Evolutionary conservation across 2,113 vertebrate species (phyloP), one percentile per base, ranked within the genome.

Genomic region (Phalacrocorax carbo): DNA sequence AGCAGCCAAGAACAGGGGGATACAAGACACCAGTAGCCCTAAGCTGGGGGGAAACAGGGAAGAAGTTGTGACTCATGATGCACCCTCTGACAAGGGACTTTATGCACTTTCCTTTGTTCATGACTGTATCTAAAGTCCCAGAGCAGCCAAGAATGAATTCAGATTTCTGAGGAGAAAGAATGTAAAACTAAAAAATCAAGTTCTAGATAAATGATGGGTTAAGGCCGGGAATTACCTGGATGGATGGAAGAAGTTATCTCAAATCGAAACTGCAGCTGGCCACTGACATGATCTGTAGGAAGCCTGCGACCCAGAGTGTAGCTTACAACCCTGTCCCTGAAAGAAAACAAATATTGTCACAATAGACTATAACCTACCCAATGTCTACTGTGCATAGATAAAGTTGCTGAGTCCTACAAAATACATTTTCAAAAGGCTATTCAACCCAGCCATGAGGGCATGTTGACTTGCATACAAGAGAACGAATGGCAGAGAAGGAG

Each of bases 201-300:
- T 34, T 34, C 18, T 61, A 79, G 27, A 66, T 29, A 72, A 82
- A 94, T 44, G 23, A 54, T 49, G 6, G 6, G 12, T 73, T 75
- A 83, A 85, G 36, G 54, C 21, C 51, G 13, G 89, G 32, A 94
- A 95, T 97, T 98, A 99, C 99, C 99, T 99, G 99, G 99, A 83
- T 99, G 99, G 90, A 99, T 99, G 64, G 99, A 99, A 69, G 99
- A 99, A 90, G 99, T 99, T 98, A 99, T 99, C 98, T 99, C 99
- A 97, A 99, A 99, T 95, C 99, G 98, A 96, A 99, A 99, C 94
- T 99, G 99, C 96, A 99, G 98, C 96, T 99, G 99, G 68, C 99
- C 99, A 81, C 99, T 99, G 96, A 99, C 99, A 34, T 99, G 99
- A 96, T 99, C 99, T 76, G 99, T 99, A 27, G 99, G 99, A 95